Evolutionary conservation across 2,797 vertebrate species (phyloP), one percentile per base, ranked within the genome.

Genomic region (Discoglossus pictus): DNA sequence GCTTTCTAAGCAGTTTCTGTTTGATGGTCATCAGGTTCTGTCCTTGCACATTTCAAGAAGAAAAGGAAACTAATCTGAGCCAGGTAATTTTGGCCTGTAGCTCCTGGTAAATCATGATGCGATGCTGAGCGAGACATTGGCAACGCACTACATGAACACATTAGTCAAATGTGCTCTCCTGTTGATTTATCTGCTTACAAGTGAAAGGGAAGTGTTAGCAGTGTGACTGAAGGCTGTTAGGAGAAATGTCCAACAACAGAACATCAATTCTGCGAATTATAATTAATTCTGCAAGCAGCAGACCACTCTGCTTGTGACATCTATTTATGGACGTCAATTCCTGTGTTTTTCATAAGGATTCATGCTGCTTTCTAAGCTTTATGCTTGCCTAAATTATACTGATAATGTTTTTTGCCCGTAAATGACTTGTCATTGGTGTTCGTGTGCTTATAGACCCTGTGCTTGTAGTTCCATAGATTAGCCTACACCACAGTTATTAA

Each of bases 101-200:
- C 78, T 86, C 82, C 86, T 86, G 83, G 86, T 86, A 87, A 90
- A 89, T 89, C 84, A 77, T 83, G 81, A 83, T 6, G 10, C 84
- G 77, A 77, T 79, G 34, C 78, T 75, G 68, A 75, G 82, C 83
- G 78, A 67, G 69, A 79, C 63, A 75, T 50, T 85, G 80, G 78
- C 80, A 83, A 75, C 83, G 71, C 72, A 74, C 80, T 35, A 84
- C 65, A 83, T 56, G 74, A 73, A 82, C 75, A 59, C 61, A 78
- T 82, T 84, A 80, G 79, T 86, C 76, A 84, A 77, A 82, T 82
- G 78, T 75, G 79, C 13, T 78, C 80, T 75, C 52, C 53, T 77
- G 78, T 65, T 72, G 50, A 77, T 86, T 83, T 74, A 23, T 77
- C 80, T 81, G 81, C 61, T 74, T 62, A 75, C 76, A 34, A 77